These are phyloP conservation scores for Temnothorax rugatulus DNA, from an alignment of 2,888 invertebrate species.

Conservation along the genomic window DNA sequence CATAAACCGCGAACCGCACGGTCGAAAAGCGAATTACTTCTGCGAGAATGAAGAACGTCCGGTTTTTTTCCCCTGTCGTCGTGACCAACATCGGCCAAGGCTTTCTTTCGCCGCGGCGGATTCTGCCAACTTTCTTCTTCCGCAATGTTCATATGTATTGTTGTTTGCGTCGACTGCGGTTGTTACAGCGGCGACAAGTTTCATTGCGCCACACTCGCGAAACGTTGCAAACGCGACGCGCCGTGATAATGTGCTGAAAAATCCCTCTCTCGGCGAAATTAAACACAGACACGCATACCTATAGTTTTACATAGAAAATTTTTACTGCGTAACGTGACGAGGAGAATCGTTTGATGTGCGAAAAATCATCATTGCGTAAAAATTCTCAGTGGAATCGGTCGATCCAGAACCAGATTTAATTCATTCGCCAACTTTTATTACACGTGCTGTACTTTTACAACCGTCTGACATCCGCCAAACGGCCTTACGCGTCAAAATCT, in stretches of 20 bases:
- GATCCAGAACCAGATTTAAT: background rate
- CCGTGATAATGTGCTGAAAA: constrained; percentile 59
- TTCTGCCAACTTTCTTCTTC: constrained; percentile 72
- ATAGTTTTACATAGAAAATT: background rate
- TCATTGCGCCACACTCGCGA: constrained; percentile 49
- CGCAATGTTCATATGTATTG: constrained; percentile 60
- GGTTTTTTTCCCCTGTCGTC: constrained; percentile 14
- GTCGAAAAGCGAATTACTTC: constrained; percentile 36
- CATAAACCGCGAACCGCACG: constrained; percentile 43
- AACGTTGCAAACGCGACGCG: constrained; percentile 60
- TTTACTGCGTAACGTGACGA: background rate
- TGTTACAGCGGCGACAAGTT: constrained; percentile 60
- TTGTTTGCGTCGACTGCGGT: constrained; percentile 64
- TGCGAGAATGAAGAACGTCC: constrained; percentile 20
- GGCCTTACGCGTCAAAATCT: constrained; percentile 20
- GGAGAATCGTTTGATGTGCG: background rate
- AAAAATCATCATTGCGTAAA: background rate
- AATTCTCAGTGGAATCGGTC: background rate
- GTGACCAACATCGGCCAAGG: constrained; percentile 33
- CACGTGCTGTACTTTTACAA: constrained; percentile 29
- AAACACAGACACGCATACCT: constrained; percentile 2
- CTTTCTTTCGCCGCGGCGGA: constrained; percentile 39
- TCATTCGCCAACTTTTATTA: constrained; percentile 9
- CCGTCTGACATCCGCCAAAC: background rate
- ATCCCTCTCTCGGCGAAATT: constrained; percentile 45